These are phyloP conservation scores for Indri indri DNA, from an alignment of 2,113 vertebrate species.

Conservation along the genomic window DNA sequence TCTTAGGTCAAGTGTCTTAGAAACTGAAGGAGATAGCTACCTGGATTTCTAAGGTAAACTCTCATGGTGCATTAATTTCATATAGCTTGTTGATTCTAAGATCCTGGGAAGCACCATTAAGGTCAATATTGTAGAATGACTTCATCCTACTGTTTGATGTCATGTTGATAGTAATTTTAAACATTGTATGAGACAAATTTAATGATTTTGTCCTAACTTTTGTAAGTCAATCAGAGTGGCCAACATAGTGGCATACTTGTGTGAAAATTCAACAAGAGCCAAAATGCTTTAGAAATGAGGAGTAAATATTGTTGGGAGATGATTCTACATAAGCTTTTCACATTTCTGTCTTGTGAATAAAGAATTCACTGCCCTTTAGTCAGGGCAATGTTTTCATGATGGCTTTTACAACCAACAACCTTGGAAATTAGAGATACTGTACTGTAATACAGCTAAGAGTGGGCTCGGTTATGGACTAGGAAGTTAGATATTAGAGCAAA, in stretches of 20 bases:
- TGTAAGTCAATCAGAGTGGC: background rate
- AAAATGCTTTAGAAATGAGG: background rate
- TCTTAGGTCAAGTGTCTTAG: background rate
- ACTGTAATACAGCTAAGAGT: background rate
- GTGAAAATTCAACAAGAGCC: background rate
- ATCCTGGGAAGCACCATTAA: background rate
- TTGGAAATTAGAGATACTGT: background rate
- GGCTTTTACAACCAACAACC: background rate
- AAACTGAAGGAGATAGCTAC: background rate
- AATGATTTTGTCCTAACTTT: background rate
- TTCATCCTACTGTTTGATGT: background rate
- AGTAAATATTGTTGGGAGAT: background rate
- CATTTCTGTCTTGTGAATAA: background rate
- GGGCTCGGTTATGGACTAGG: background rate
- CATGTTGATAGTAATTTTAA: background rate
- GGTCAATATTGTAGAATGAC: background rate
- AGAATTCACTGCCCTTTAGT: rapidly evolving
- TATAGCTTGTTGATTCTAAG: background rate
- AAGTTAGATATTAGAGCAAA: background rate
- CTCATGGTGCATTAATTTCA: background rate
- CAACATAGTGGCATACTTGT: background rate
- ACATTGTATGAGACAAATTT: background rate
- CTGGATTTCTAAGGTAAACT: background rate
- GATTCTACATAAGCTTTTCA: background rate
- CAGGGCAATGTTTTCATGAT: background rate